A percentile compares a stretch with the other conserved stretches of the same genome.
Conservation (phyloP, 2,113 vertebrate species). For the Lasiurus borealis region DNA sequence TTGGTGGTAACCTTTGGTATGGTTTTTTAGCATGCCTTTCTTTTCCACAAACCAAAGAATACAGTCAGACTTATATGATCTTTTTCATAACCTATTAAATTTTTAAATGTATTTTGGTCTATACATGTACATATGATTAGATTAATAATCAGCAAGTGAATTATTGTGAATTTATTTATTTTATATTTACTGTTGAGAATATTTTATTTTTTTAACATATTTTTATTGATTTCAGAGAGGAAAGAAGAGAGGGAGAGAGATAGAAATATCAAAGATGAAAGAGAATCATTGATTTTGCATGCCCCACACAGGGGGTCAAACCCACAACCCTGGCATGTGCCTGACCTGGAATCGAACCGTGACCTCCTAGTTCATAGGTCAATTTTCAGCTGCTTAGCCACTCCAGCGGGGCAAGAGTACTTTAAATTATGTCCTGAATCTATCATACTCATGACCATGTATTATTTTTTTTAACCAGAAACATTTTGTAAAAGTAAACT, state of each 20-base stretch:
- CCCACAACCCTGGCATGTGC: too few relatives aligned
- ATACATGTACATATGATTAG: background rate
- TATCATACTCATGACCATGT: background rate
- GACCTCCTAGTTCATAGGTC: too few relatives aligned
- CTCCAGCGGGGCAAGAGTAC: background rate
- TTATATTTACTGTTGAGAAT: too few relatives aligned
- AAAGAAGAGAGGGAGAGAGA: too few relatives aligned
- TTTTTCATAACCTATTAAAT: slow-evolving; percentile 31
- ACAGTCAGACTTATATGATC: background rate
- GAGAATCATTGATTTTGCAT: too few relatives aligned
- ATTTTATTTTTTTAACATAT: too few relatives aligned
- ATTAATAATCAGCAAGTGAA: slow-evolving; percentile 38
- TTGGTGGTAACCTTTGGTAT: background rate
- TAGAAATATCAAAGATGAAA: too few relatives aligned
- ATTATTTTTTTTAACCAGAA: background rate
- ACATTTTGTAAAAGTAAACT: slow-evolving; percentile 4
- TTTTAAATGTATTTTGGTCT: background rate
- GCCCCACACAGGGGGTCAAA: too few relatives aligned
- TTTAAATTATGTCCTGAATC: slow-evolving; percentile 40
- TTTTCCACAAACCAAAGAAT: slow-evolving; percentile 19
- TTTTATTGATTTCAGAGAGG: too few relatives aligned
- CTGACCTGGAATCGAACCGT: too few relatives aligned
- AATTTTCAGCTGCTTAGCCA: too few relatives aligned
- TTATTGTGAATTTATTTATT: background rate
- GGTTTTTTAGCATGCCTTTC: slow-evolving; percentile 25